phyloP scores from a whole-genome alignment of 53 echinoderm and acorn worm species.

The Actinopyga echinites region DNA sequence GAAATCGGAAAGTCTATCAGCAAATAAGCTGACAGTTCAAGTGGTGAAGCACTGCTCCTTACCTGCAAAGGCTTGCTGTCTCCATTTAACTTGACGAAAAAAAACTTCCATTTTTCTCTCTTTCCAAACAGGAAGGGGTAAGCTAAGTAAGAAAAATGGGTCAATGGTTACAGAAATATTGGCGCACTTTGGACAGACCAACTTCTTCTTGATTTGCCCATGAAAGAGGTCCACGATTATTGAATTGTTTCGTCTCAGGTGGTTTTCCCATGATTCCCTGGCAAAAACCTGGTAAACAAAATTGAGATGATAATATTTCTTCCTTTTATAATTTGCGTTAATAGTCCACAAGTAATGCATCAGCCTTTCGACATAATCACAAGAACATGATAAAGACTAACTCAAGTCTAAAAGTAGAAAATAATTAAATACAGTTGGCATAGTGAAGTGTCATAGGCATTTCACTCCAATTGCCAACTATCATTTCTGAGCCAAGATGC shows the following conservation, averaged over 20 bases:
- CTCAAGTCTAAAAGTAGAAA: too few relatives aligned
- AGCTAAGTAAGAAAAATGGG: conserved; percentile 94
- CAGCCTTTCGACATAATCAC: too few relatives aligned
- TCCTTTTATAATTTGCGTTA: too few relatives aligned
- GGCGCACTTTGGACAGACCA: conserved; percentile 90
- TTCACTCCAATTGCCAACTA: too few relatives aligned
- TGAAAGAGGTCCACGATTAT: conserved; percentile 96
- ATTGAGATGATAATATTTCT: too few relatives aligned
- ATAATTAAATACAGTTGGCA: too few relatives aligned
- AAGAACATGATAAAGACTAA: too few relatives aligned
- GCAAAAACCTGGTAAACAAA: conserved; percentile 87
- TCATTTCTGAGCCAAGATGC: too few relatives aligned
- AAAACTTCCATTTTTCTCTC: conserved; percentile 92
- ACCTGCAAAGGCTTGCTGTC: conserved; percentile 80
- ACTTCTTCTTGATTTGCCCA: conserved; percentile 90
- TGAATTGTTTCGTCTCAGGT: conserved; percentile 93
- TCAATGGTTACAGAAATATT: conserved; percentile 97
- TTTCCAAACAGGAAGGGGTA: conserved; percentile 92
- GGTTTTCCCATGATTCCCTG: conserved; percentile 77
- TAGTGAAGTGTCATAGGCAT: too few relatives aligned
- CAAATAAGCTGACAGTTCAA: too few relatives aligned
- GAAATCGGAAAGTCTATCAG: too few relatives aligned
- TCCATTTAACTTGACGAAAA: conserved; percentile 77
- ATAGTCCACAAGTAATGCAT: too few relatives aligned
- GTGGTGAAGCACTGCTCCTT: background rate